These are phyloP conservation scores for Lepidocolaptes lacrymiger DNA, from an alignment of 2,797 vertebrate species.

Conservation along the genomic window DNA sequence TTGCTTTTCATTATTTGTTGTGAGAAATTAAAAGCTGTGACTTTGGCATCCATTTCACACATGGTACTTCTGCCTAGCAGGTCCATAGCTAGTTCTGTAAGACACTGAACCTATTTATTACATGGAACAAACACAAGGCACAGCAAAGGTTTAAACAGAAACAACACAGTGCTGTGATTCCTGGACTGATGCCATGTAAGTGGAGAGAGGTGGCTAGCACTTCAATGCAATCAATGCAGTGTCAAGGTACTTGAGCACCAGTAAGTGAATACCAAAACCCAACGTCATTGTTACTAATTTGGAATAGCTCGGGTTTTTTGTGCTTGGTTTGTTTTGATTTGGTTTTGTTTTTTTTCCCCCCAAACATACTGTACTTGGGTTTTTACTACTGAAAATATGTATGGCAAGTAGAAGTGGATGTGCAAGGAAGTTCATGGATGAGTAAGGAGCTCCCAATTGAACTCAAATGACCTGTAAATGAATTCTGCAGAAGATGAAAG, in stretches of 20 bases:
- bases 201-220: not conserved
- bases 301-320: not conserved
- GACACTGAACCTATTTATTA: not conserved
- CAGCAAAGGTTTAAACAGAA: not conserved
- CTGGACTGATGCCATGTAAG: not conserved
- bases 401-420: not conserved
- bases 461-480: not conserved
- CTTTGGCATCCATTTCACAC: not conserved
- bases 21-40: not conserved
- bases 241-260: not conserved
- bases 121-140: not conserved
- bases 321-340: not conserved
- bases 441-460: not conserved
- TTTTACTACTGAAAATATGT: not conserved
- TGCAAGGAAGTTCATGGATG: not conserved
- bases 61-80: not conserved
- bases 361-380: accelerated
- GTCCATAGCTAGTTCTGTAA: not conserved
- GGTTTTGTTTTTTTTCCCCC: not conserved
- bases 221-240: not conserved
- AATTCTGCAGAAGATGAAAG: not conserved
- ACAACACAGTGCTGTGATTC: not conserved
- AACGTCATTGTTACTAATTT: not conserved
- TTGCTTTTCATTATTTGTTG: not conserved
- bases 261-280: not conserved